Evolutionary conservation across 2,888 invertebrate species (phyloP), one percentile per base, ranked within the genome.

Genomic region (Erebia aethiops): DNA sequence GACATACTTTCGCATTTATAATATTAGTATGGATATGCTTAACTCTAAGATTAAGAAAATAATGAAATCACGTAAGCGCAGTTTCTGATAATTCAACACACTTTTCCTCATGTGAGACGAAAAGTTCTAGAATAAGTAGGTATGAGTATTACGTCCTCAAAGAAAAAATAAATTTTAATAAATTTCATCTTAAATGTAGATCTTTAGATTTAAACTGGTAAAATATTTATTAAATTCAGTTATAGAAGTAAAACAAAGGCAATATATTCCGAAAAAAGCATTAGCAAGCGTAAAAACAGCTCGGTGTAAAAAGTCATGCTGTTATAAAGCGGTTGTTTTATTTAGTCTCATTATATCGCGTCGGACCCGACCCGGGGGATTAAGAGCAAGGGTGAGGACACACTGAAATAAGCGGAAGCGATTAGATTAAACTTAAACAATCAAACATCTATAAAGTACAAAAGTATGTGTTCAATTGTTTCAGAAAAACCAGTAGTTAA

Each of bases 321-420:
- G 67, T 52, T 67, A 60, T 52, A 41, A 52, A 61, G 67, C 67
- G 67, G 60, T 67, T 67, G 67, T 67, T 67, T 67, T 67, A 67
- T 67, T 67, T 67, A 67, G 60, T 67, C 67, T 67, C 67, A 67
- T 67, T 67, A 67, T 67, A 67, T 65, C 64, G 71, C 57, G 66
- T 61, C 58, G 61, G 67, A 69, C 63, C 46, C 46, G 72, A 67
- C 72, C 71, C 62, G 67, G 70, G 69, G 74, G 74, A 76, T 74
- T 74, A 72, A 64, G 71, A 49, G 57, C 54, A n/a, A 49, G 21
- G 69, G 26, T 43, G 64, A 16, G 62, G 13, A 14, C 66, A 56
- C 35, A 62, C 57, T 41, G 35, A 49, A 56, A 43, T 46, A 41
- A 58, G 69, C 65, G 71, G 41, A 10, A 65, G 73, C 72, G 69